Evolutionary conservation across 2,888 invertebrate genomes (phyloP), one percentile per base, ranked within the genome.

Genomic region (Nemoura dubitans): DNA sequence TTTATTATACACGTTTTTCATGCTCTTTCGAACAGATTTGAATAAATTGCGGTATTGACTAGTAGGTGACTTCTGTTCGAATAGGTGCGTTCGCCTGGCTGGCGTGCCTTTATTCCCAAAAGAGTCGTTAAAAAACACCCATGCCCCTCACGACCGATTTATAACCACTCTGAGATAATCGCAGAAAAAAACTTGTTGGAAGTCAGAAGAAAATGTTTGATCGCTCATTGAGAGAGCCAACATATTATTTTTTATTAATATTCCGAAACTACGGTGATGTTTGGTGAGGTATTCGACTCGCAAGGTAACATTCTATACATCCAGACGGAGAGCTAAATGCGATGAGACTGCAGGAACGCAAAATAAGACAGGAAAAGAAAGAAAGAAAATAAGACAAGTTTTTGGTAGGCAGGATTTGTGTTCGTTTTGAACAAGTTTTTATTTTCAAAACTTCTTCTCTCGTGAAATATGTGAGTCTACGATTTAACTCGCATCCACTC

Each of bases 391-490:
- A 30, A 81, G 81, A n/a, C 81, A 81, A 81, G 81, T 81, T 81
- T 30, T 84, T 10, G n/a, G 28, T 83, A 83, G 83, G 83, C 29
- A 84, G 59, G 59, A 84, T 84, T 84, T 84, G 43, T 29, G 84
- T 84, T 84, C 59, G 59, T 26, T 84, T 43, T 83, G 59, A 76
- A 76, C 84, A 84, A 84, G 76, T 84, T 84, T 84, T 76, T 43
- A 76, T 26, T 76, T 84, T 84, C 25, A 84, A 84, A 84, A 76
- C 59, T 84, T 84, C 59, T 83, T 83, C 36, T 21, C 84, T 30
- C 76, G 59, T 84, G 59, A 84, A 84, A 84, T 84, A 84, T 84
- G 76, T 28, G 84, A 84, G 84, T 59, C 59, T 84, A 84, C 84
- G 43, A 84, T 84, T 84, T 84, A 84, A 84, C 84, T 84, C 84